Evolutionary conservation across 1,140 invertebrate species (phyloP).

Genomic region (Steinernema feltiae): DNA sequence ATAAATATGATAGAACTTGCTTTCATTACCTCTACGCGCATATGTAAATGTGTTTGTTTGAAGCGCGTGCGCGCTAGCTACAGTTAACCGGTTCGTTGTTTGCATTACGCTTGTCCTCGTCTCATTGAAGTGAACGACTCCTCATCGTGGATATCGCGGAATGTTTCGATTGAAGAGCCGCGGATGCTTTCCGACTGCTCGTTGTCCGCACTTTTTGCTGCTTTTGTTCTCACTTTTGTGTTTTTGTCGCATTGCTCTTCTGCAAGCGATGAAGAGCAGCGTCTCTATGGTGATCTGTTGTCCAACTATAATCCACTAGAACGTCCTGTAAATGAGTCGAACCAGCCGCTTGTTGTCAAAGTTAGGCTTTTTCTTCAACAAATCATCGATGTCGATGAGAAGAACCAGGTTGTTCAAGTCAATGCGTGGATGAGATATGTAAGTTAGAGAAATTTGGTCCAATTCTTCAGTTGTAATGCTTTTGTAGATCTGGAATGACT

Average conservation of each 20-base stretch:
- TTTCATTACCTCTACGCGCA: no score
- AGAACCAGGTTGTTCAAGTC: slow-evolving; percentile 41
- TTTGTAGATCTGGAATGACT: slow-evolving; percentile 89
- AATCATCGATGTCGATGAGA: slow-evolving; percentile 93
- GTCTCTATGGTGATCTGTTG: slow-evolving; percentile 16
- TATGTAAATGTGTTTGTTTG: no score
- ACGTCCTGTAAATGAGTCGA: slow-evolving; percentile 90
- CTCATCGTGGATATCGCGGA: not conserved
- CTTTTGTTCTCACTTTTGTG: not conserved
- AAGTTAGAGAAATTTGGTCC: slow-evolving; percentile 1
- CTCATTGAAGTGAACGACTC: not conserved
- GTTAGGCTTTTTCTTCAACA: slow-evolving; percentile 97
- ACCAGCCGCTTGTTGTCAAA: slow-evolving; percentile 83
- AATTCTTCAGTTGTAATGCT: not conserved
- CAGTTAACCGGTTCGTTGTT: no score
- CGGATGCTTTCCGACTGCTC: not conserved
- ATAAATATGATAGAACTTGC: no score
- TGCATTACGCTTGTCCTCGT: not conserved
- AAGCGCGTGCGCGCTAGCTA: no score
- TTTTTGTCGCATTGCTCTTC: not conserved
- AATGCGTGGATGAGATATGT: slow-evolving; percentile 46
- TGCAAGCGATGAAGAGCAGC: not conserved
- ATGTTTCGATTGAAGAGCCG: not conserved
- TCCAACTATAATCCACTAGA: slow-evolving; percentile 82
- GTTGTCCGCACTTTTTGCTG: not conserved